A percentile compares a stretch with the other conserved stretches of the same genome.
Conservation (phyloP, 2,888 invertebrate genomes). For the Hyposoter didymator region DNA sequence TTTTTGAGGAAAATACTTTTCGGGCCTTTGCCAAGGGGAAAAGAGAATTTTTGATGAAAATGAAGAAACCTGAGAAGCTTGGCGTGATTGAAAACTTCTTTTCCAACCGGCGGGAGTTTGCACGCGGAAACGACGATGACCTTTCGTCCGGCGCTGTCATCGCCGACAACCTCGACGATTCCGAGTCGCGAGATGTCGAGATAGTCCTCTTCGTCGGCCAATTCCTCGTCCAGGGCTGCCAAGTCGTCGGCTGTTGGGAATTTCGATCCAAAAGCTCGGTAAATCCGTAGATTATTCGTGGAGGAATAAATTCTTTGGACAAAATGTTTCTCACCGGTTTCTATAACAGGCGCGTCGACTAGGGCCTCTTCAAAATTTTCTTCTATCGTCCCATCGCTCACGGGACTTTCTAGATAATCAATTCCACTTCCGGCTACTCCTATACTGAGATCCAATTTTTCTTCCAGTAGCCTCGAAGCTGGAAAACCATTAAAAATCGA, state of each 20-base stretch:
- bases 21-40: too few species aligned
- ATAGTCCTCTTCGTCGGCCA: slow-evolving; percentile 86
- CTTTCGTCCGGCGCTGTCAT: slow-evolving; percentile 94
- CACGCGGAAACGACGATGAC: slow-evolving; percentile 99
- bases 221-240: slow-evolving; percentile 81
- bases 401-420: slow-evolving; percentile 88
- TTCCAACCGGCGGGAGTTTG: slow-evolving; percentile 87
- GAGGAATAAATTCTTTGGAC: background rate
- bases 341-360: slow-evolving; percentile 87
- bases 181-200: slow-evolving; percentile 90
- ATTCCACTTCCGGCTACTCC: slow-evolving; percentile 80
- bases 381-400: slow-evolving; percentile 94
- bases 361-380: slow-evolving; percentile 96
- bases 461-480: slow-evolving; percentile 82
- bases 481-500: slow-evolving; percentile 57
- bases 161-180: slow-evolving; percentile 93
- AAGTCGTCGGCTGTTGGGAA: slow-evolving; percentile 79
- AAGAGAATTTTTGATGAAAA: background rate
- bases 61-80: slow-evolving; percentile 88
- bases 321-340: slow-evolving; percentile 77
- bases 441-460: slow-evolving; percentile 82
- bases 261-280: background rate
- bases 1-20: too few species aligned
- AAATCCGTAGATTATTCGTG: background rate
- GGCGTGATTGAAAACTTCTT: slow-evolving; percentile 91